A percentile compares a stretch with the other conserved stretches of the same genome.
Conservation (phyloP, 2,797 vertebrate species). For the Cyprinella venusta region DNA sequence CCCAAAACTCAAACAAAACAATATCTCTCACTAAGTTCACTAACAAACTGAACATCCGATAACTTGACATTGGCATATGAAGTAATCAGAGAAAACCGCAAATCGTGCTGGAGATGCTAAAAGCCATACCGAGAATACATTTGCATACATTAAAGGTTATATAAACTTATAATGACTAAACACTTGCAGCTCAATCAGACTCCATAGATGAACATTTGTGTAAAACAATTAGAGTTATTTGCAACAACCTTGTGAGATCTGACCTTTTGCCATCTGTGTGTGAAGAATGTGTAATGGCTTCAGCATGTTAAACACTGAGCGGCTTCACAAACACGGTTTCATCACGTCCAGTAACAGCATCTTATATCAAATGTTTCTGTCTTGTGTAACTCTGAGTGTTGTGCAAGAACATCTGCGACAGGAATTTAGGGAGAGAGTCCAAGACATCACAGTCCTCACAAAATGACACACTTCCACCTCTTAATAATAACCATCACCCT, state of each 20-base stretch:
- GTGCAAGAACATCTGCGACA: background rate
- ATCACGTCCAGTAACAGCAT: background rate
- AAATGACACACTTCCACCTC: background rate
- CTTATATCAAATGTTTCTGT: background rate
- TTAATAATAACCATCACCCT: background rate
- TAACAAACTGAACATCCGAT: constrained; percentile 4
- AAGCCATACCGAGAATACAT: constrained; percentile 12
- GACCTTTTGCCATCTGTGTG: constrained; percentile 33
- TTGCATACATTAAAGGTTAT: constrained; percentile 19
- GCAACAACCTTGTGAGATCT: background rate
- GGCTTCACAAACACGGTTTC: constrained; percentile 6
- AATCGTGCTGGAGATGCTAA: background rate
- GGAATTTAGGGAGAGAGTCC: background rate
- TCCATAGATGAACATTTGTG: background rate
- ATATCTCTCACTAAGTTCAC: background rate
- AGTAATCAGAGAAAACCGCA: constrained; percentile 38
- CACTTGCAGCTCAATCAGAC: constrained; percentile 10
- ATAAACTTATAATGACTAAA: constrained; percentile 8
- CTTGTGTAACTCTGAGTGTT: background rate
- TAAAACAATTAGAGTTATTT: constrained; percentile 26
- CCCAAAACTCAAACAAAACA: constrained; percentile 10
- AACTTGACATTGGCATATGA: background rate
- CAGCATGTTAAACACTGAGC: constrained; percentile 12
- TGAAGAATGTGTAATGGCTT: background rate
- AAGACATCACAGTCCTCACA: background rate